Base-by-base conservation (phyloP, 2,888 invertebrate genomes). In the Mythimna pallens region DNA sequence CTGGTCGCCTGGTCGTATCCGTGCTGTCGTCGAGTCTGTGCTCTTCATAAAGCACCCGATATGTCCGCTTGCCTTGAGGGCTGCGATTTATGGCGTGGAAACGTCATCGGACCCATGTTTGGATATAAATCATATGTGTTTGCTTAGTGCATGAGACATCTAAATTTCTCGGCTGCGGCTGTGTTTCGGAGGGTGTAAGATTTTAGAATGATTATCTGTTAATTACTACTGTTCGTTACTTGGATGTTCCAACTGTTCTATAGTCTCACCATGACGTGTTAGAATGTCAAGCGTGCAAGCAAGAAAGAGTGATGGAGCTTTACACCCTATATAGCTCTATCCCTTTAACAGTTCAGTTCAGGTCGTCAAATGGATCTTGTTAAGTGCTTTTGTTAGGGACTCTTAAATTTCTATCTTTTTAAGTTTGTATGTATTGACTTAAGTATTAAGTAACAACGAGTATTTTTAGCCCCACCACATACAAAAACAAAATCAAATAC, bases 11-110 rank as follows among this genome's bases (percentile, higher is more conserved):
- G 81, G 88, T 88, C 88, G 90, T 90, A 92, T 93, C 92, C 92
- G 90, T 87, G 87, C 91, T 92, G 94, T 94, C 93, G 93, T 92
- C 92, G 92, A 91, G 88, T 91, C 90, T 87, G 88, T 88, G 91
- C 93, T 94, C 94, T 94, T 94, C 95, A 94, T 95, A 93, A 92
- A 93, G 92, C 92, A 92, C 93, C 92, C 93, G 94, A 94, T 95
- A 94, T 93, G 95, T 92, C 94, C 91, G 91, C 88, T 88, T 88
- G 92, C 93, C 95, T 95, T 95, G 96, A 94, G 94, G 95, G 94
- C 91, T 90, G 93, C 87, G 90, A 96, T 96, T 96, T 96, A 96
- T 95, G 94, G 94, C 83, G 93, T 95, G 95, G 95, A 96, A 96
- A 95, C 93, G 95, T 96, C 96, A 96, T 93, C 92, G 93, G 90